phyloP scores from a whole-genome alignment of 2,113 vertebrate species.

The Bos javanicus region DNA sequence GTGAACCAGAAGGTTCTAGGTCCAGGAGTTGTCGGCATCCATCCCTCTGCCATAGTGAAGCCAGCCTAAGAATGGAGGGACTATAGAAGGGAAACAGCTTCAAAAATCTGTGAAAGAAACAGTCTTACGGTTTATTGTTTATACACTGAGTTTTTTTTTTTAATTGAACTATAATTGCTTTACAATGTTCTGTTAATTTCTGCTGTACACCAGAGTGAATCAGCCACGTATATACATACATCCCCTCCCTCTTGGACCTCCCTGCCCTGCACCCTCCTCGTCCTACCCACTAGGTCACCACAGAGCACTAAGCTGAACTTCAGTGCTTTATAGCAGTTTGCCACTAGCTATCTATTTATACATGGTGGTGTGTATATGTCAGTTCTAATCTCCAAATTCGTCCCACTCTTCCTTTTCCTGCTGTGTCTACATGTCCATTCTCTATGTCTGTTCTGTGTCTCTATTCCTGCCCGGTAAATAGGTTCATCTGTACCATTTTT shows the following conservation, averaged over 20 bases:
- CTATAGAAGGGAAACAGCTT: background rate
- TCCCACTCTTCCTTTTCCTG: background rate
- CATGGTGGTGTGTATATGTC: background rate
- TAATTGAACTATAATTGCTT: background rate
- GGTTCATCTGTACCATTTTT: background rate
- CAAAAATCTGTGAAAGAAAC: background rate
- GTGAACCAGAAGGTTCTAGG: background rate
- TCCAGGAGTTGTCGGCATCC: too few species aligned
- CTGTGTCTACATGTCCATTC: background rate
- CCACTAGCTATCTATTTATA: background rate
- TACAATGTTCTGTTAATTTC: background rate
- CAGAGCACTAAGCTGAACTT: background rate
- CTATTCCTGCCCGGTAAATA: background rate
- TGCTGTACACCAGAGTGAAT: background rate
- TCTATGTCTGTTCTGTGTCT: background rate
- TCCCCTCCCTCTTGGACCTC: background rate
- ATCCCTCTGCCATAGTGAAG: background rate
- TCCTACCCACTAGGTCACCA: background rate
- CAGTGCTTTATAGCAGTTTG: fast-evolving
- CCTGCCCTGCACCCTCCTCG: background rate
- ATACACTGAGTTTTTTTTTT: background rate
- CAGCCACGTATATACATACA: background rate
- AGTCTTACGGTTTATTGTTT: background rate
- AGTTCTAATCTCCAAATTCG: background rate
- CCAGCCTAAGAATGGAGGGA: background rate